A percentile compares a stretch with the other conserved stretches of the same genome.
Evolutionary conservation across 2,113 vertebrate genomes (phyloP).

Genomic region (Clarias batrachus): DNA sequence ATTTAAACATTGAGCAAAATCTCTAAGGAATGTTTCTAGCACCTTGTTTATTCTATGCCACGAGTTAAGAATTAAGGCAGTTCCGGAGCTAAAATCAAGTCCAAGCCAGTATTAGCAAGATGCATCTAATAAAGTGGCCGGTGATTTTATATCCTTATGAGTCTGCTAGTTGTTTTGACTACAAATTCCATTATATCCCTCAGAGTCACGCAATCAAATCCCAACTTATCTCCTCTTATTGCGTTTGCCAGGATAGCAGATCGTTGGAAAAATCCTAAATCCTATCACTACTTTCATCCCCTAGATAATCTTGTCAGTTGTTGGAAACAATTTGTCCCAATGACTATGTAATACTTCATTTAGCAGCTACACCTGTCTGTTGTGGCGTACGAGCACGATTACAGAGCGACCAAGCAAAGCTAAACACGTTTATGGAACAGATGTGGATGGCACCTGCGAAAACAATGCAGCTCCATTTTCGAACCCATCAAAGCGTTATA

Average conservation of each 20-base stretch:
- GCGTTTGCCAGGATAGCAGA: conserved; percentile 24
- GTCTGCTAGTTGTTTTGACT: conserved; percentile 10
- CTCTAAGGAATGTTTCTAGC: no score
- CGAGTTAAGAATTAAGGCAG: no score
- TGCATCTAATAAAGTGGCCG: no score
- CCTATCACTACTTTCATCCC: conserved; percentile 24
- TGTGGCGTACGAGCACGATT: conserved; percentile 24
- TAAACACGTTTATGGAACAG: conserved; percentile 35
- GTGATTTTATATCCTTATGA: background rate
- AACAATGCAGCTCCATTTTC: conserved; percentile 28
- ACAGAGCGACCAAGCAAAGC: conserved; percentile 33
- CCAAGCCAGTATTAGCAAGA: no score
- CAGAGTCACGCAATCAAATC: conserved; percentile 38
- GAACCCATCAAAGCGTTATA: conserved; percentile 23
- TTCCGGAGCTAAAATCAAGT: no score
- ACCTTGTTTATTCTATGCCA: no score
- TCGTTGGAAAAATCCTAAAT: conserved; percentile 29
- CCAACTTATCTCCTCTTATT: conserved; percentile 34
- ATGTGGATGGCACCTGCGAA: conserved; percentile 44
- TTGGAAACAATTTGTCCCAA: conserved; percentile 33
- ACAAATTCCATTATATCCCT: conserved; percentile 24
- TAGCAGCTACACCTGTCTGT: conserved; percentile 51
- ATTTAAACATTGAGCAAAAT: no score
- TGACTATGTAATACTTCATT: conserved; percentile 37
- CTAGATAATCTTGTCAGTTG: conserved; percentile 48